phyloP scores from a whole-genome alignment of 2,888 invertebrate genomes.

The Hypolimnas misippus region DNA sequence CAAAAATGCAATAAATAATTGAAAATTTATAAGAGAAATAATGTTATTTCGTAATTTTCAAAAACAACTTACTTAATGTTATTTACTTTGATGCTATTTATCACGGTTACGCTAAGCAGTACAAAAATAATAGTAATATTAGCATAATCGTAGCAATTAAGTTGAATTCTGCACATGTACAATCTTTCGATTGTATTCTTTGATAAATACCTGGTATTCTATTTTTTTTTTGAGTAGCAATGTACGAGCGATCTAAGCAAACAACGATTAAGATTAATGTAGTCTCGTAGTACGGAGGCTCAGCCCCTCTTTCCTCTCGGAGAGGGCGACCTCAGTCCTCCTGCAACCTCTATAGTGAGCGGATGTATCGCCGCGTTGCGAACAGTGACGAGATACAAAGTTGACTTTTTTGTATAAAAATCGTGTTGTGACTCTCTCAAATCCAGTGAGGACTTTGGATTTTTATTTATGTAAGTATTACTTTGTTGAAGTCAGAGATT shows the following conservation, averaged over 20 bases:
- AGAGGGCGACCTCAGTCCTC: constrained; percentile 73
- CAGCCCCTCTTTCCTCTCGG: constrained; percentile 69
- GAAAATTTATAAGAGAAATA: no score
- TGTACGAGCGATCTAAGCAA: constrained; percentile 63
- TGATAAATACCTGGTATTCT: neutral
- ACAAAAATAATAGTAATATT: neutral
- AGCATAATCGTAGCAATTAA: no score
- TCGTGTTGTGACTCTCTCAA: constrained; percentile 69
- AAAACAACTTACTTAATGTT: no score
- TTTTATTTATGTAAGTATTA: constrained; percentile 68
- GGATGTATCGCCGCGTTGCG: constrained; percentile 54
- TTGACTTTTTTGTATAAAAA: constrained; percentile 63
- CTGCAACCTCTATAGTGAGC: constrained; percentile 52
- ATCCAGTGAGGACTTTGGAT: constrained; percentile 64
- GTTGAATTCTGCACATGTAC: no score
- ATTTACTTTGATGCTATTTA: no score
- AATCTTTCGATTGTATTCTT: no score
- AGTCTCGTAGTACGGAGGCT: constrained; percentile 54
- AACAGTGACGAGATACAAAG: constrained; percentile 58
- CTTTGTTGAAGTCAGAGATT: constrained; percentile 29
- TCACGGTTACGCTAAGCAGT: no score
- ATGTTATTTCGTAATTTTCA: no score
- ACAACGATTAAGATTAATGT: constrained; percentile 45
- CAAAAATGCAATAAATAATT: no score
- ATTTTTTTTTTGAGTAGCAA: constrained; percentile 46